Percentiles rank a stretch among this genome's conserved stretches.
These are phyloP conservation scores for Hystrix brachyura DNA, from an alignment of 2,113 vertebrate genomes.

Conservation along the genomic window DNA sequence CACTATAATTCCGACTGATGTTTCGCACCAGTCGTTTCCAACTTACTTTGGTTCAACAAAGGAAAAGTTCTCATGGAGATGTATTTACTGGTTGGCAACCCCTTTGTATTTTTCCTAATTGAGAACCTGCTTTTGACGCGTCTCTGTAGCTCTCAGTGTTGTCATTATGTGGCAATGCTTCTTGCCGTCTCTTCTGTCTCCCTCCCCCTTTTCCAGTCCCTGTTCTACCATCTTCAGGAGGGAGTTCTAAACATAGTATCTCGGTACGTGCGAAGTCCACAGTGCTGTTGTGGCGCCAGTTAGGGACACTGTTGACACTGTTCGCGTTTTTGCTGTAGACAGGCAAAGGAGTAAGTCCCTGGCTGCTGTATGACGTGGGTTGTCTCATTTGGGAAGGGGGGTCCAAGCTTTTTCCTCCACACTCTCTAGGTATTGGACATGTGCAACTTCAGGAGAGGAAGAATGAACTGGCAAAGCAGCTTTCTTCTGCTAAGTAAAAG, in stretches of 20 bases:
- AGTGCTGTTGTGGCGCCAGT: neutral
- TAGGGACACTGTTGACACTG: neutral
- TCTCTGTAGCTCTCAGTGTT: constrained; percentile 71
- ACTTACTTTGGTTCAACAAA: constrained; percentile 72
- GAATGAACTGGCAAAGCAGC: neutral
- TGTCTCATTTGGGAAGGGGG: neutral
- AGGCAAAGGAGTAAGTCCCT: neutral
- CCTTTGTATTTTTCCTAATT: constrained; percentile 76
- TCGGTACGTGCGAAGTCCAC: neutral
- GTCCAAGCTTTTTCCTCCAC: neutral
- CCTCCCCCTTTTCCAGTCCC: neutral
- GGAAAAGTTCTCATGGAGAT: constrained; percentile 69
- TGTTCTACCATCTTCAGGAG: neutral
- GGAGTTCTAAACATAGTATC: neutral
- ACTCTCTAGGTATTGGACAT: neutral
- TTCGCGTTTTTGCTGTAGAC: neutral
- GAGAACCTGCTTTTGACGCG: constrained; percentile 68
- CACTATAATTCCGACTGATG: constrained; percentile 77
- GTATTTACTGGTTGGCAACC: constrained; percentile 78
- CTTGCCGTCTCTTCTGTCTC: neutral
- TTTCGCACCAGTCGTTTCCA: constrained; percentile 73
- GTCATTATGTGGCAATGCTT: constrained; percentile 24
- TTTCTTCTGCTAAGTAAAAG: neutral
- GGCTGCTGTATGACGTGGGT: neutral
- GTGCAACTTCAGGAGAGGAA: neutral